Base-by-base conservation (phyloP, 2,113 vertebrate species). In the Lethenteron reissneri region DNA sequence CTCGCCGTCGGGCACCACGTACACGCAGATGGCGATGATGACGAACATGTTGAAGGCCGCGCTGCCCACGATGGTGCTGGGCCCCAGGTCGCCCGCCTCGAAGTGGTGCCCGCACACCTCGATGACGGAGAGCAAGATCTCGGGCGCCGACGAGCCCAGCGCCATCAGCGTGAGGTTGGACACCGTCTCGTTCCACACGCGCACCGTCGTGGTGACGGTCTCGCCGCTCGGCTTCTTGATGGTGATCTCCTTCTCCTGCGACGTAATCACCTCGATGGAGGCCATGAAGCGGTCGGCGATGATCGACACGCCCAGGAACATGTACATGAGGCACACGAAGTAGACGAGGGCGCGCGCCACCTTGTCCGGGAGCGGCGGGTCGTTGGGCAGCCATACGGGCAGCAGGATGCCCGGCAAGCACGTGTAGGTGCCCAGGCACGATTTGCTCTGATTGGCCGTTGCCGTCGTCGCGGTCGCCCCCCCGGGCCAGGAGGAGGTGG, bases 41-140 rank as follows among this genome's bases (percentile, higher is more conserved):
- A 95, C 90, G 3, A 97, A 97, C 92, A 97, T 96, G 82, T 97
- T 96, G 82, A 97, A 96, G 76, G 92, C 92, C 0, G 92, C 92
- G 1, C 89, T 94, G 76, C 92, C 92, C 1, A 96, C 92, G 12
- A 97, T 96, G 78, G 92, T 96, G 56, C 88, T 85, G 0, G 92
- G 92, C 0, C 92, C 92, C 25, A 97, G 56, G 58, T 95, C 84
- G 0, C 92, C 92, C 0, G 90, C 88, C 7, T 86, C 58, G 73
- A 97, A 97, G 8, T 82, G 77, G 57, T 97, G 89, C 0, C 92
- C 92, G 0, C 90, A 95, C 3, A 96, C 90, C 81, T 96, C 91
- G 12, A 96, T 96, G 64, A 96, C 87, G 0, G 91, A 91, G 19
- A 97, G 83, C 1, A 97, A 83, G 71, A 97, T 97, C 81, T 96